Evolutionary conservation across 2,888 invertebrate species (phyloP).

Genomic region (Cataglyphis altisquamis): DNA sequence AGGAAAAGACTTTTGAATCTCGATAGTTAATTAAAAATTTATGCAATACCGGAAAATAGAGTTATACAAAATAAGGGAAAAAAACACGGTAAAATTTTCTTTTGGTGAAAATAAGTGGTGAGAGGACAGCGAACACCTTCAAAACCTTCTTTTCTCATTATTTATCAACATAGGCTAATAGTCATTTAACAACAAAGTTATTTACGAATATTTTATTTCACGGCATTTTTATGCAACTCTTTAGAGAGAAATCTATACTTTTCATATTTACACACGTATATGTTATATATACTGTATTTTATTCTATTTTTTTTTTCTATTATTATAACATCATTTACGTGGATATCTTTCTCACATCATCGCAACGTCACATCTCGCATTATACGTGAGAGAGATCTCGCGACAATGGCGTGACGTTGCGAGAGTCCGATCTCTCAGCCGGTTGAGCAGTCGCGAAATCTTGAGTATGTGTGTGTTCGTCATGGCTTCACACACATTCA

Average conservation of each 20-base stretch:
- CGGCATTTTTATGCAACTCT: background rate
- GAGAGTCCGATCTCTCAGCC: conserved; percentile 46
- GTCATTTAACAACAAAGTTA: background rate
- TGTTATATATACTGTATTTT: background rate
- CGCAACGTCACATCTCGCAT: conserved; percentile 13
- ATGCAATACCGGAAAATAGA: background rate
- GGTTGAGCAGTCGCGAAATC: conserved; percentile 36
- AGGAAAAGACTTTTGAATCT: background rate
- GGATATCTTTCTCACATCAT: background rate
- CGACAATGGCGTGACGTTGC: conserved; percentile 10
- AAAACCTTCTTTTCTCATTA: too few relatives aligned
- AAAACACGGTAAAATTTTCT: conserved; percentile 55
- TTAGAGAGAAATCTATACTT: background rate
- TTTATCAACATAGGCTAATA: background rate
- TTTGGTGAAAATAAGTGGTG: conserved; percentile 72
- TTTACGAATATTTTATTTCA: background rate
- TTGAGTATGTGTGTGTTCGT: background rate
- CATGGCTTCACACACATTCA: conserved; percentile 35
- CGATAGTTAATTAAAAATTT: conserved; percentile 13
- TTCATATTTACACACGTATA: background rate
- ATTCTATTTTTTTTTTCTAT: background rate
- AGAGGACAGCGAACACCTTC: conserved; percentile 11
- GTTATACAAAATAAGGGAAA: background rate
- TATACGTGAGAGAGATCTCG: conserved; percentile 54
- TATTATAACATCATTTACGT: background rate